Conservation (phyloP, 2,797 vertebrate species). For the Cephalopachus bancanus region DNA sequence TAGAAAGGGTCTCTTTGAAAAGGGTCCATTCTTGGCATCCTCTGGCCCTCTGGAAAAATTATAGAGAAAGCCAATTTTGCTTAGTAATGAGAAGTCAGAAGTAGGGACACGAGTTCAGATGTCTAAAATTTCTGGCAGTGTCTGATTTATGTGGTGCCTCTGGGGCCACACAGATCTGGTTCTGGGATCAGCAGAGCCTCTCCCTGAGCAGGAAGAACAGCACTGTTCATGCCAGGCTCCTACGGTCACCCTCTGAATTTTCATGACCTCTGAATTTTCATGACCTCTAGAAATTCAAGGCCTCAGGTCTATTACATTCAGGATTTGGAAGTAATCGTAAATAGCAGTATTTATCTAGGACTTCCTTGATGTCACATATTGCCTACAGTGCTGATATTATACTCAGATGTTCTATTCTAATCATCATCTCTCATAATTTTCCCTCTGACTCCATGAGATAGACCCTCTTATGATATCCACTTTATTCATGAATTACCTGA, state of each 20-base stretch:
- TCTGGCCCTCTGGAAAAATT: slow-evolving; percentile 29
- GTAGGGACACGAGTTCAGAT: neutral
- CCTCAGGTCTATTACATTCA: neutral
- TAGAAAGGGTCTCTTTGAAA: neutral
- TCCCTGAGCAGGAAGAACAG: neutral
- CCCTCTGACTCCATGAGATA: neutral
- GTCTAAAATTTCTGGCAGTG: neutral
- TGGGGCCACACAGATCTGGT: neutral
- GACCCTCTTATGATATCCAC: neutral
- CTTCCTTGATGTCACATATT: neutral
- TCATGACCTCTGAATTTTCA: neutral
- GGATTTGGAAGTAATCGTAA: neutral
- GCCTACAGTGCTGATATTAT: neutral
- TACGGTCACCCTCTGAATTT: neutral
- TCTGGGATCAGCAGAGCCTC: neutral
- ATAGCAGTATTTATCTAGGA: neutral
- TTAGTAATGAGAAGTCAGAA: slow-evolving; percentile 4
- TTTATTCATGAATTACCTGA: neutral
- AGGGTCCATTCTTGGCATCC: neutral
- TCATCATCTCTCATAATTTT: slow-evolving; percentile 9
- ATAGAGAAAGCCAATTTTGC: neutral
- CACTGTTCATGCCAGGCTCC: neutral
- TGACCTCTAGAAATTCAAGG: neutral
- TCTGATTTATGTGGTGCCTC: neutral
- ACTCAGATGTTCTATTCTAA: neutral